Evolutionary conservation across 2,888 invertebrate genomes (phyloP), one percentile per base, ranked within the genome.

Genomic region (Netelia inedita): DNA sequence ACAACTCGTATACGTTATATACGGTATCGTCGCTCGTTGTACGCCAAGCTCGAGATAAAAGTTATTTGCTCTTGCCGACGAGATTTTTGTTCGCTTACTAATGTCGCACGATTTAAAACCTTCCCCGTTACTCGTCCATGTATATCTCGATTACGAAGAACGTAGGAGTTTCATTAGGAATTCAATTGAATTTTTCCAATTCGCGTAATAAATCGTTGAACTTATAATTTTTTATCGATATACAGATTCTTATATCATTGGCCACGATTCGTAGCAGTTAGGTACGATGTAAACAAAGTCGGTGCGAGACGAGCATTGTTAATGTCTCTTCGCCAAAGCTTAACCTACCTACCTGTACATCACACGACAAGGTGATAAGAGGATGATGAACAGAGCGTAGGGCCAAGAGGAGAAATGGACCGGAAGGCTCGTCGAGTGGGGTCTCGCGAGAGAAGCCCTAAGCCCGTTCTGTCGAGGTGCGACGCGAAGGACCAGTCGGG

Each of bases 391-490:
- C 35, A 41, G 73, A 55, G 71, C 66, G 68, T 50, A 6, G 68
- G 80, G 43, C 76, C 73, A 43, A 79, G 71, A 79, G 86, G 85
- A 88, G 89, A 91, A 92, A 92, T 92, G 89, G 91, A 88, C 84
- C 83, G 91, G 89, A 92, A 92, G 89, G 86, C 87, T 11, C 86
- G 81, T 78, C 66, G 76, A 63, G 55, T 55, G 85, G 86, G 85
- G 87, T 88, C 89, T 91, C 90, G 86, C 84, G 83, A 73, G 85
- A 87, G 87, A 89, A 83, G 86, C 79, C 80, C 87, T 80, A 85
- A 80, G 82, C 87, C 35, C 8, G 88, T 78, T 63, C 86, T 85
- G 90, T 86, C 86, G 86, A 87, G 83, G 88, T 76, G 53, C 41
- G 76, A 50, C 68, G 41, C 86, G 85, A 72, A 88, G 90, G 90